These are phyloP conservation scores for Psophia crepitans DNA, from an alignment of 2,113 vertebrate genomes.

Conservation along the genomic window DNA sequence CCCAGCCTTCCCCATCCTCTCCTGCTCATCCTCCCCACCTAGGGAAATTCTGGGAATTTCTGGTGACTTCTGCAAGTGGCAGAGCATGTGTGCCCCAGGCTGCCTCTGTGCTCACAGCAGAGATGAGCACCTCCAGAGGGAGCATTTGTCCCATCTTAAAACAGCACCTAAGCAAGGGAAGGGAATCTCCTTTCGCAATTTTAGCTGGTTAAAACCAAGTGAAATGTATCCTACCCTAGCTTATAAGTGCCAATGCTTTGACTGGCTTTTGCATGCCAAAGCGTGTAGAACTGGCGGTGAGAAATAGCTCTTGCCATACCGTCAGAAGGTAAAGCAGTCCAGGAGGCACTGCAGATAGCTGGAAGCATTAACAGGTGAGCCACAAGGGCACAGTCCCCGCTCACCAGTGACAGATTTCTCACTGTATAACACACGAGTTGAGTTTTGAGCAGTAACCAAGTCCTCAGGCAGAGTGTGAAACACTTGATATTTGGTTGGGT, in stretches of 20 bases:
- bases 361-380: not conserved
- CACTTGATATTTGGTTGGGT: not conserved
- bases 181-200: not conserved
- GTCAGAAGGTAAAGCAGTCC: not conserved
- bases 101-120: not conserved
- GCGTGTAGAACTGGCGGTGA: accelerated
- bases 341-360: not conserved
- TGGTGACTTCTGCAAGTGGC: not conserved
- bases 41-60: not conserved
- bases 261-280: not conserved
- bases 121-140: slow-evolving; percentile 43
- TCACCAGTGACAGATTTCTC: not conserved
- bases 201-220: not conserved
- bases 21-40: not conserved
- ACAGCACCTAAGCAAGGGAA: not conserved
- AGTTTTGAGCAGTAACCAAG: not conserved
- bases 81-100: accelerated
- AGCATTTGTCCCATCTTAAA: not conserved
- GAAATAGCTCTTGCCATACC: not conserved
- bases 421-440: not conserved
- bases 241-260: not conserved
- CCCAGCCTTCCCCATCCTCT: not conserved
- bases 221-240: not conserved
- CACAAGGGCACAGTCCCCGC: not conserved
- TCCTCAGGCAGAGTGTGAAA: not conserved